Evolutionary conservation across 2,113 vertebrate genomes (phyloP).

Genomic region (Nesogale talazaci): DNA sequence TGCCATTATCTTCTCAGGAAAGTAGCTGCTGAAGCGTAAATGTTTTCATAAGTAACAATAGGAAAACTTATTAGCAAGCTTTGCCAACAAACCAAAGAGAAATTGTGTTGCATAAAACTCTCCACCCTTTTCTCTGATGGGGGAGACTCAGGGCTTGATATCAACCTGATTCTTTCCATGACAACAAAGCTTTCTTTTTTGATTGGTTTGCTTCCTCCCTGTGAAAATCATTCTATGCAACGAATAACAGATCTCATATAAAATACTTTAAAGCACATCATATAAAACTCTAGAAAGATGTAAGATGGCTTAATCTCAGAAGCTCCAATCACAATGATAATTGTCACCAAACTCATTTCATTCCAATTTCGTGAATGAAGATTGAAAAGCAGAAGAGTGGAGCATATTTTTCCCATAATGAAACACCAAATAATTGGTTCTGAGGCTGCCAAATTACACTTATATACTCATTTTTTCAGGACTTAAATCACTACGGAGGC

Average conservation of each 20-base stretch:
- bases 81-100: background rate
- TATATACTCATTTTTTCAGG: too few species aligned
- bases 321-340: background rate
- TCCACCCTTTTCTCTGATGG: background rate
- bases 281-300: background rate
- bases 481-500: too few species aligned
- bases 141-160: background rate
- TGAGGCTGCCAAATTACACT: too few species aligned
- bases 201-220: background rate
- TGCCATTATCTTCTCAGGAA: background rate
- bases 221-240: background rate
- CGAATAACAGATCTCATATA: background rate
- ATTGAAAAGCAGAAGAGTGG: too few species aligned
- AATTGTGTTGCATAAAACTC: background rate
- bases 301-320: background rate
- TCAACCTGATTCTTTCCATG: background rate
- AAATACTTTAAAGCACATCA: background rate
- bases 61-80: background rate
- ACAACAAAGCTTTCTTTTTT: background rate
- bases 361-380: too few species aligned
- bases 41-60: background rate
- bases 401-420: too few species aligned
- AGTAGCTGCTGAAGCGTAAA: background rate
- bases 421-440: too few species aligned
- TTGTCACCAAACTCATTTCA: too few species aligned